These are phyloP conservation scores for Ectropis crepuscularia DNA, from an alignment of 2,888 invertebrate species.

Conservation along the genomic window DNA sequence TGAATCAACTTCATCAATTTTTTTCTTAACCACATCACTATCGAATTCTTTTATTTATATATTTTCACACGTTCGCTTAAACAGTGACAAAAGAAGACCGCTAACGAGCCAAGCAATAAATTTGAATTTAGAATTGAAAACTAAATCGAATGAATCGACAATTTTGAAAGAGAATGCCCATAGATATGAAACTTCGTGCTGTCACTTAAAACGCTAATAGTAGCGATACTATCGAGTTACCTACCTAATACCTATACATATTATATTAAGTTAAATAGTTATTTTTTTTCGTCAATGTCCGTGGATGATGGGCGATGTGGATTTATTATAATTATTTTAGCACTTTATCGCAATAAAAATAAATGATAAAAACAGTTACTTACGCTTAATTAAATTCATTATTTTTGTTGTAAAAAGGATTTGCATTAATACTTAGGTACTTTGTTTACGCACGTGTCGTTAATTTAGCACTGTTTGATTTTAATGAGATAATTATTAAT, in stretches of 20 bases:
- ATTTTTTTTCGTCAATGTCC: no score
- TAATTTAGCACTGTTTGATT: constrained; percentile 47
- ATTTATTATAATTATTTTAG: constrained; percentile 6
- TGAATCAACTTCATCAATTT: not conserved
- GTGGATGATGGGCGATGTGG: no score
- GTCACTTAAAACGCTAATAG: no score
- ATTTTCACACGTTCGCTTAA: constrained; percentile 70
- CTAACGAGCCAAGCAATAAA: constrained; percentile 72
- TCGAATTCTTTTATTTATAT: constrained; percentile 23
- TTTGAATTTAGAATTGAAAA: constrained; percentile 71
- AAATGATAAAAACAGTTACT: not conserved
- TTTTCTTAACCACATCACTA: constrained; percentile 3
- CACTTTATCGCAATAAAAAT: constrained; percentile 4
- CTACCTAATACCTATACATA: no score
- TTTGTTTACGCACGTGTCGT: constrained; percentile 40
- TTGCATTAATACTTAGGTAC: not conserved
- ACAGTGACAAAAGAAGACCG: constrained; percentile 61
- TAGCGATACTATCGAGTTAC: no score
- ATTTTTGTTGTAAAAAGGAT: constrained; percentile 3
- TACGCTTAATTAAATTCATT: not conserved
- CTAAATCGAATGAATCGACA: constrained; percentile 78
- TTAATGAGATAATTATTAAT: constrained; percentile 63
- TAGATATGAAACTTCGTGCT: not conserved
- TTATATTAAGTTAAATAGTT: no score
- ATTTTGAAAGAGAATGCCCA: constrained; percentile 51